phyloP scores from a whole-genome alignment of 53 echinoderm and acorn worm genomes.

The Zoroaster sp. region DNA sequence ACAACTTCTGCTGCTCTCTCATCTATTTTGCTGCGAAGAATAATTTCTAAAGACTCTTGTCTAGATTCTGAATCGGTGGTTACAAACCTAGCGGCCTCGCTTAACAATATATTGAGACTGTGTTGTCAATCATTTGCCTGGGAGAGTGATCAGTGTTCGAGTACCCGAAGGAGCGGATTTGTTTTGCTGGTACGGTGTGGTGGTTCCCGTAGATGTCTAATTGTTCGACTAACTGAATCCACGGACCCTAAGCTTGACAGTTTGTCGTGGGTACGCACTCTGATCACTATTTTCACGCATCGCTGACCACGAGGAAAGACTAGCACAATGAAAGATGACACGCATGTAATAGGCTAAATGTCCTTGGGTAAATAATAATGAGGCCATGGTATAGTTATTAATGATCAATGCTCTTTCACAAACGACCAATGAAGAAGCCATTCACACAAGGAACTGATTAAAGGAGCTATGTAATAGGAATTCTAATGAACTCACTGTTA shows the following conservation, averaged over 20 bases:
- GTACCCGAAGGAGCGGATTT: background rate
- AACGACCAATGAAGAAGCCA: too few species aligned
- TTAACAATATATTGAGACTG: background rate
- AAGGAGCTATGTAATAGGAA: too few species aligned
- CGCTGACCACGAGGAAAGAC: background rate
- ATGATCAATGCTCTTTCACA: too few species aligned
- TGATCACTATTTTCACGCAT: background rate
- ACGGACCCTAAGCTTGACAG: background rate
- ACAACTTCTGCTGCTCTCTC: too few species aligned
- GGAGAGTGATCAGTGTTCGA: background rate
- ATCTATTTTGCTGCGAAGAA: too few species aligned
- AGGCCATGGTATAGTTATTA: too few species aligned
- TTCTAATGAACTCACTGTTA: too few species aligned
- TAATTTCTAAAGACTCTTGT: too few species aligned
- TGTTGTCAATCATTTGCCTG: background rate
- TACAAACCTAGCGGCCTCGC: too few species aligned
- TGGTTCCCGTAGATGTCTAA: background rate
- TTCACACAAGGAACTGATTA: too few species aligned
- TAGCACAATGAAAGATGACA: background rate
- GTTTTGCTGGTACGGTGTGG: background rate
- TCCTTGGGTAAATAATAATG: background rate
- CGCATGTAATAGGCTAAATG: background rate
- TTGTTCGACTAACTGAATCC: background rate
- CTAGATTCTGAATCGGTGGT: too few species aligned
- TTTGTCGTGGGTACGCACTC: background rate